Percentiles rank a stretch among this genome's conserved stretches.
phyloP scores from a whole-genome alignment of 2,888 invertebrate species.

The Tetramorium bicarinatum region DNA sequence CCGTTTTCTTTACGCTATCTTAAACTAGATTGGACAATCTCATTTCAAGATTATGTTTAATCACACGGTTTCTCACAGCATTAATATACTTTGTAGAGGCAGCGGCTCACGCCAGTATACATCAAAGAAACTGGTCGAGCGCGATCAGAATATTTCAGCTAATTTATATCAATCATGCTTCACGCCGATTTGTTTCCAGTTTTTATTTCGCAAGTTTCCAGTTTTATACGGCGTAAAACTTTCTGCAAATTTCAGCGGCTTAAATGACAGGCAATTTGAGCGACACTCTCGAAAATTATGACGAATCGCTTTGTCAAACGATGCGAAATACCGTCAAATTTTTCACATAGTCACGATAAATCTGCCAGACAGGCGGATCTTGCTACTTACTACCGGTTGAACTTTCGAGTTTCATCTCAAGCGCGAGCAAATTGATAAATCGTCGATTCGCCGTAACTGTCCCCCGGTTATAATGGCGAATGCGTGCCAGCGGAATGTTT shows the following conservation, averaged over 20 bases:
- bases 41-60: constrained; percentile 23
- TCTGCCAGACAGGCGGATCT: not conserved
- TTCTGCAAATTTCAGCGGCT: not conserved
- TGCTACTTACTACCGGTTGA: not conserved
- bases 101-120: not conserved
- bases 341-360: not conserved
- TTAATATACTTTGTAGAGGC: constrained; percentile 21
- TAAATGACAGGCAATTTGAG: not conserved
- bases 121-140: constrained; percentile 14
- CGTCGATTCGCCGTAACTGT: constrained; percentile 20
- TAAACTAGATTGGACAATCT: constrained; percentile 47
- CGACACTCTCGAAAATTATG: not conserved
- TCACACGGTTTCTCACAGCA: constrained; percentile 3
- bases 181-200: not conserved
- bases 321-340: not conserved
- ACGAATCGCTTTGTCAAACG: not conserved
- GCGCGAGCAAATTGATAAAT: constrained; percentile 1
- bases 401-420: not conserved
- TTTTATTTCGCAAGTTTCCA: not conserved
- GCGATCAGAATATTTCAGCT: not conserved
- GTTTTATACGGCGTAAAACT: not conserved
- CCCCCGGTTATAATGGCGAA: constrained; percentile 23
- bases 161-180: constrained; percentile 36
- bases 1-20: constrained; percentile 32
- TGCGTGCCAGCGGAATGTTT: constrained; percentile 58